Conservation (phyloP, 2,113 vertebrate genomes). For the Osmerus mordax region DNA sequence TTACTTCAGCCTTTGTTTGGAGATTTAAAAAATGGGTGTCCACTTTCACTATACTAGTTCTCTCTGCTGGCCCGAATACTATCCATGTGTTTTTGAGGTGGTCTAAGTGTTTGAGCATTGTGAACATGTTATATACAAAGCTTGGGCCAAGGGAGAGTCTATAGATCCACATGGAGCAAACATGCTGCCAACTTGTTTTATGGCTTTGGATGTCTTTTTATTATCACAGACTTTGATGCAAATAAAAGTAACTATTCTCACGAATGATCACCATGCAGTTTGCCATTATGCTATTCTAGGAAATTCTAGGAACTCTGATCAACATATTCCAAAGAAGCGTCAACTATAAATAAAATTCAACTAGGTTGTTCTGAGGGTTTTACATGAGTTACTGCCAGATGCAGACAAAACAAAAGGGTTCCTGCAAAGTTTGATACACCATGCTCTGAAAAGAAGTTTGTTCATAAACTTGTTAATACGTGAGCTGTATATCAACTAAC, state of each 20-base stretch:
- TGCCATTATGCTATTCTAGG: conserved; percentile 12
- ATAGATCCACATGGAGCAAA: conserved; percentile 29
- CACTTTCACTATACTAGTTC: conserved; percentile 63
- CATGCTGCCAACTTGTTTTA: conserved; percentile 46
- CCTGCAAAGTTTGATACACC: conserved; percentile 11
- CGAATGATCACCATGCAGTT: conserved; percentile 18
- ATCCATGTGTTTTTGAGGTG: conserved; percentile 50
- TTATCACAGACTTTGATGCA: conserved; percentile 15
- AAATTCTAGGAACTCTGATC: not conserved
- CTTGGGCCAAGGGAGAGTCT: not conserved
- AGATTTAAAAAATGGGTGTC: conserved; percentile 66
- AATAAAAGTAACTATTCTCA: conserved; percentile 9
- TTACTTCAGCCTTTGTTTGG: conserved; percentile 68
- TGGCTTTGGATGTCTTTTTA: conserved; percentile 43
- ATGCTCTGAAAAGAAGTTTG: conserved; percentile 3
- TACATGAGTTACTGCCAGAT: not conserved
- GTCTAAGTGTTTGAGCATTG: not conserved
- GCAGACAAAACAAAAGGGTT: not conserved
- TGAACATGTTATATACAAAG: too few relatives aligned
- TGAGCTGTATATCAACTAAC: not conserved
- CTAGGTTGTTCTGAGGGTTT: not conserved
- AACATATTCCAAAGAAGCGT: not conserved
- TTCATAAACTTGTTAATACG: conserved; percentile 20
- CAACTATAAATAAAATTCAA: not conserved
- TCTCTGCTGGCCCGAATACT: conserved; percentile 54